Conservation (phyloP, 2,113 vertebrate species). For the Cyphomyrus plagiostoma region DNA sequence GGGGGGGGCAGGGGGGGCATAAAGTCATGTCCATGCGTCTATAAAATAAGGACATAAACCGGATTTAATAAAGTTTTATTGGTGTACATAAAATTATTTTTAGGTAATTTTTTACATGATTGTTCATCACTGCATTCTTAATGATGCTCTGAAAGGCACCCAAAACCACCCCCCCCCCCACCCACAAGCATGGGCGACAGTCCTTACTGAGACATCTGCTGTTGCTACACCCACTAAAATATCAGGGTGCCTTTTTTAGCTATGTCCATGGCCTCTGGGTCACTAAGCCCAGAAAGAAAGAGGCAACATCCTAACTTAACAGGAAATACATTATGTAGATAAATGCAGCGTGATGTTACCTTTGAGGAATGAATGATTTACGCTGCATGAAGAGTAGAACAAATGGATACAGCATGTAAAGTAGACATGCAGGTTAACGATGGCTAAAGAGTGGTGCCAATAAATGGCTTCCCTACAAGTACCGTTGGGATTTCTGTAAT, state of each 20-base stretch:
- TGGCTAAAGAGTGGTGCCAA: background rate
- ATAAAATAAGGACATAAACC: background rate
- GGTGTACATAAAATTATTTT: background rate
- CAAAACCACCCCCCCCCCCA: too few species aligned
- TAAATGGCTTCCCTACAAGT: background rate
- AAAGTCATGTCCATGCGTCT: background rate
- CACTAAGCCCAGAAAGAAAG: background rate
- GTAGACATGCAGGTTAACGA: background rate
- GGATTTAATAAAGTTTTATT: background rate
- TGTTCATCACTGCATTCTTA: background rate
- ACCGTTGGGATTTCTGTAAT: background rate
- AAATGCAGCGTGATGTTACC: background rate
- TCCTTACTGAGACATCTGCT: background rate
- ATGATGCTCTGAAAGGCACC: background rate
- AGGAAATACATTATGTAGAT: constrained; percentile 8
- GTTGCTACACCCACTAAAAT: background rate
- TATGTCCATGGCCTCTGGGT: background rate
- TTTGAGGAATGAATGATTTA: constrained; percentile 14
- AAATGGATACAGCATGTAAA: background rate
- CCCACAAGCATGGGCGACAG: too few species aligned
- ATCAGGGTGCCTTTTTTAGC: background rate
- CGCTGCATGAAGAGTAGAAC: background rate
- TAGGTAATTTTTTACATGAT: background rate
- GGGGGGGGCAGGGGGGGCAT: background rate
- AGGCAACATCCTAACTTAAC: background rate